Base-by-base conservation (phyloP, 2,888 invertebrate species). In the Archaeoteleia sp. region DNA sequence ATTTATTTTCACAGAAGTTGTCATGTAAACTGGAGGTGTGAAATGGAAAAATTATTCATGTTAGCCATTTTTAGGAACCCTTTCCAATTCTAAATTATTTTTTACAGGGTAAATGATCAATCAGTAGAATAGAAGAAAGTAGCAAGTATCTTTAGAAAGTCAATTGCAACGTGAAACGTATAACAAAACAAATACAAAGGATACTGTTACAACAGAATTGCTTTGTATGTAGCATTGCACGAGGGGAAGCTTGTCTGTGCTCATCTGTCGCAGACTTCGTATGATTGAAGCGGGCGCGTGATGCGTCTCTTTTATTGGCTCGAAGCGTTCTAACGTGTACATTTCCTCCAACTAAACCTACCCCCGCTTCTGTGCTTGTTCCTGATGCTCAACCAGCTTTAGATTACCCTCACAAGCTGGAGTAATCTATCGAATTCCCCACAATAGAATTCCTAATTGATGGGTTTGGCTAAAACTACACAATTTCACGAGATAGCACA, bases 211-310 rank as follows among this genome's bases (percentile, higher is more conserved):
- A 34, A 40, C 49, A 43, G 25, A 35, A 53, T 42, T 40, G 42
- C 51, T 57, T 62, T 66, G 53, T 58, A 34, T 45, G 37, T 54
- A 43, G 51, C 35, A 34, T 58, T 49, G 53, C 66, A 74, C 70
- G 70, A 73, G 76, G 78, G 68, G 75, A 79, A 81, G 79, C 78
- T 81, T 78, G 80, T 80, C 79, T 69, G 74, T 63, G 75, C 74
- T 82, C 79, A 82, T 82, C 81, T 79, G 77, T 79, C 76, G 75
- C 77, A 72, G 73, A 77, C 78, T 77, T 82, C 77, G 74, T 69
- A 67, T 67, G 77, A 81, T 79, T 79, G 79, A 79, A 80, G 77
- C 69, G 62, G 78, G 77, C 78, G 72, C 67, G 45, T 67, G 72
- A 66, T 70, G 14, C 32, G 77, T 78, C 73, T 74, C 75, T 74